Evolutionary conservation across 2,113 vertebrate species (phyloP), one percentile per base, ranked within the genome.

Genomic region (Phaethornis superciliosus): DNA sequence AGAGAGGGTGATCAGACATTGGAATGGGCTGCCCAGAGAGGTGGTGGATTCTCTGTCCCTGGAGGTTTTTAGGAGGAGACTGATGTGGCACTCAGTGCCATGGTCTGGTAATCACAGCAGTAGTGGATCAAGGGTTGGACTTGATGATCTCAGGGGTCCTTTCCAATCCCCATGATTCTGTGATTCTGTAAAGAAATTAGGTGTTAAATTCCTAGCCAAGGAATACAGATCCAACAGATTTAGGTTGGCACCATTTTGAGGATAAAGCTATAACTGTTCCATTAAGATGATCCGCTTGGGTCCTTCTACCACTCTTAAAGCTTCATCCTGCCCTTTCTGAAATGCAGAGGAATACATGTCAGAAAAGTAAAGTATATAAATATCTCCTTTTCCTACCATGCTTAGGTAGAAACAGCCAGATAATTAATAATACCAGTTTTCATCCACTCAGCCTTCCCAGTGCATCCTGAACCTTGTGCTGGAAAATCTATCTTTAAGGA

Each of bases 131-230:
- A 40, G 37, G 37, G 37, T 11, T 40, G 9, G 9, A 40, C 37
- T 40, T 40, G 37, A 40, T 40, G 37, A 40, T 40, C 37, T 40
- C 37, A 40, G 37, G 9, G 37, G 37, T 40, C 37, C 37, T 37
- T 37, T 37, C 37, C 10, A 37, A 37, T 10, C 37, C 37, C 37
- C 37, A 40, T 40, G 37, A 40, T 40, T 40, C 37, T 40, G 37
- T 40, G 40, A 40, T 40, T 40, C 40, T 40, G 40, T 40, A 40
- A 40, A 88, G 71, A 85, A 85, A 95, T 89, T 89, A 87, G 59
- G 88, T 75, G 49, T 87, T 87, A 92, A 58, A 56, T 65, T 84
- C 58, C 44, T 74, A 80, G 78, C 67, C 82, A 85, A 93, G 54
- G 69, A 91, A 76, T 81, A 88, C 32, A 55, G 79, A 78, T 86